Base-by-base conservation (phyloP, 2,888 invertebrate species). In the Anagyrus pseudococci region DNA sequence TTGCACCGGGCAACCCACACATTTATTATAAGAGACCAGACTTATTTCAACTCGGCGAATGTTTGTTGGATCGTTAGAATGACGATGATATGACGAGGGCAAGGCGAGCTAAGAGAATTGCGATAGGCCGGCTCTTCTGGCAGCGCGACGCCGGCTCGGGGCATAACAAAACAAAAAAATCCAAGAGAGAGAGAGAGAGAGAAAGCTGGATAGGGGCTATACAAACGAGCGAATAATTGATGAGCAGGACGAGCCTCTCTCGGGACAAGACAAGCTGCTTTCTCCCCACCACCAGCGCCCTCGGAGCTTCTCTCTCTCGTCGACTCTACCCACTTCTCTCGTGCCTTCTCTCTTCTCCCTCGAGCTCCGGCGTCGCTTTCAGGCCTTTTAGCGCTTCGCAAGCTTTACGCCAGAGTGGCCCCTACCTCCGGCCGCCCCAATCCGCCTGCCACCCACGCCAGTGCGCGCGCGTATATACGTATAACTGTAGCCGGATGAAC, bases 191-290 rank as follows among this genome's bases (percentile, higher is more conserved):
- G 57, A 26, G 62, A 43, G 46, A 37, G 15, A 37, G 41, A 41
- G 47, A 2, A 19, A 37, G 33, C 2, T 48, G 6, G 40, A n/a
- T 8, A 13, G 10, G 47, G 1, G n/a, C 15, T 29, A 22, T 22
- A 54, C 37, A 54, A 58, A 47, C 59, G 63, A 49, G 41, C 15
- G 59, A 50, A 59, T 64, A 64, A 64, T 64, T 64, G 63, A 64
- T 59, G 59, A 57, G 48, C 20, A 19, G 10, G 41, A 2, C 8
- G 20, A 17, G 46, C 19, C 46, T 10, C 29, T 29, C 29, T 46
- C 22, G 19, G 22, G 23, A 19, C 46, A 22, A 20, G 46, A 20
- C 46, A 13, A 46, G 46, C 46, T 46, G 15, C 29, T 29, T 10
- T 29, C 29, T 8, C 33, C 15, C 33, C 33, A 10, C 22, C 23